Evolutionary conservation across 2,888 invertebrate species (phyloP).

Genomic region (Drosophila emarginata): DNA sequence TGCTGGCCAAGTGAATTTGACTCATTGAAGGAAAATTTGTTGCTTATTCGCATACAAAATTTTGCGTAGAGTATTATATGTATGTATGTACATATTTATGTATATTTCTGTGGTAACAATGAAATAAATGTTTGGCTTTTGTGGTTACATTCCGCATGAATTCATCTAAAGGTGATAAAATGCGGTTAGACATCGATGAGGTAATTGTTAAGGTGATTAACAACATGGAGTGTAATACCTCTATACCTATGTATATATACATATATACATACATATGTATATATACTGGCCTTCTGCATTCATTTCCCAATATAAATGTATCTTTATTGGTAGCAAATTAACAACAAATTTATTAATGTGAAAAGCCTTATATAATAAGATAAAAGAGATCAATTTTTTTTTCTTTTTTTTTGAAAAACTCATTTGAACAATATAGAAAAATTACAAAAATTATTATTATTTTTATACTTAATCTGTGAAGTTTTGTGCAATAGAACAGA

Average conservation of each 20-base stretch:
- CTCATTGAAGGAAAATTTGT: slow-evolving; percentile 31
- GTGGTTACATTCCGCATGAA: slow-evolving; percentile 23
- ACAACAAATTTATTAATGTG: no score
- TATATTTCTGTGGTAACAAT: slow-evolving; percentile 51
- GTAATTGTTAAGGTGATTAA: slow-evolving; percentile 21
- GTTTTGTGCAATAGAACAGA: no score
- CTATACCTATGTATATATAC: background rate
- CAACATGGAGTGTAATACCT: background rate
- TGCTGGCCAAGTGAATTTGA: slow-evolving; percentile 33
- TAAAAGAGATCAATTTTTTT: no score
- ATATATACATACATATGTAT: no score
- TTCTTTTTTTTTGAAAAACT: no score
- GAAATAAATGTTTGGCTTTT: slow-evolving; percentile 32
- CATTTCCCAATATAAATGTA: no score
- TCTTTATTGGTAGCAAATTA: no score
- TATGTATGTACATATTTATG: slow-evolving; percentile 13
- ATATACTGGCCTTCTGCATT: no score
- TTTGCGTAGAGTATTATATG: slow-evolving; percentile 16
- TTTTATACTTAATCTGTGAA: no score
- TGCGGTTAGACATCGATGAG: slow-evolving; percentile 43
- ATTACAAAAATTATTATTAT: no score
- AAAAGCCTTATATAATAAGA: no score
- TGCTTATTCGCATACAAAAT: slow-evolving; percentile 29
- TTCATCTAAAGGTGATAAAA: slow-evolving; percentile 26
- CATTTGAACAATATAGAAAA: no score